Conservation (phyloP, 2,113 vertebrate genomes). For the Ascaphus truei region DNA sequence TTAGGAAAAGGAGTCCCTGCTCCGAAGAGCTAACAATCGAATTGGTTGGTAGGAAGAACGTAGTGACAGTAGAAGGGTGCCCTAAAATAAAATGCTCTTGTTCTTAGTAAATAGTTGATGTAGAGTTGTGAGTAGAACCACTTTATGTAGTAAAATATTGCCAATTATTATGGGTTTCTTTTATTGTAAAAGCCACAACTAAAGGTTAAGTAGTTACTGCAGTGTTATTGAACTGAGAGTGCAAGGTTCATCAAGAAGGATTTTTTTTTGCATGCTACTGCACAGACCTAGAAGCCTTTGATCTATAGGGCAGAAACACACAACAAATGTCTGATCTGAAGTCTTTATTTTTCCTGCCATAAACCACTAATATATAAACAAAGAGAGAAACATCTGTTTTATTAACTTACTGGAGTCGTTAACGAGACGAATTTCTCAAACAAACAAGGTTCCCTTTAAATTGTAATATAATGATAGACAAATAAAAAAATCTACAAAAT, state of each 20-base stretch:
- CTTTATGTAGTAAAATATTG: no score
- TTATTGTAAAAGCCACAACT: no score
- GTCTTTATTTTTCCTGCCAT: constrained; percentile 7
- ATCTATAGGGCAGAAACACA: not conserved
- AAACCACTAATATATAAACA: not conserved
- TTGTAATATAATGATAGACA: not conserved
- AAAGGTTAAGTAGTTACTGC: no score
- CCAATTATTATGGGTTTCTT: no score
- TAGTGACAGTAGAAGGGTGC: no score
- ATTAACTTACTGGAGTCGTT: not conserved
- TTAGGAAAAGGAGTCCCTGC: no score
- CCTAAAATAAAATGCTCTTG: no score
- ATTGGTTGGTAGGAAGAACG: no score
- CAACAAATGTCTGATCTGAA: constrained; percentile 7
- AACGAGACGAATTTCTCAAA: not conserved
- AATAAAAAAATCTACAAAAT: not conserved
- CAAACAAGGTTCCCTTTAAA: not conserved
- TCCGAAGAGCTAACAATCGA: no score
- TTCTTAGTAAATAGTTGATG: no score
- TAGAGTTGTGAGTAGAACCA: no score
- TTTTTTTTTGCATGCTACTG: not conserved
- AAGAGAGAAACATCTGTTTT: not conserved
- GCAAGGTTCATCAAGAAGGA: not conserved
- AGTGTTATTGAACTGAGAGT: no score
- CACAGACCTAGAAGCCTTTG: not conserved